Evolutionary conservation across 2,888 invertebrate genomes (phyloP), one percentile per base, ranked within the genome.

Genomic region (Lagria hirta): DNA sequence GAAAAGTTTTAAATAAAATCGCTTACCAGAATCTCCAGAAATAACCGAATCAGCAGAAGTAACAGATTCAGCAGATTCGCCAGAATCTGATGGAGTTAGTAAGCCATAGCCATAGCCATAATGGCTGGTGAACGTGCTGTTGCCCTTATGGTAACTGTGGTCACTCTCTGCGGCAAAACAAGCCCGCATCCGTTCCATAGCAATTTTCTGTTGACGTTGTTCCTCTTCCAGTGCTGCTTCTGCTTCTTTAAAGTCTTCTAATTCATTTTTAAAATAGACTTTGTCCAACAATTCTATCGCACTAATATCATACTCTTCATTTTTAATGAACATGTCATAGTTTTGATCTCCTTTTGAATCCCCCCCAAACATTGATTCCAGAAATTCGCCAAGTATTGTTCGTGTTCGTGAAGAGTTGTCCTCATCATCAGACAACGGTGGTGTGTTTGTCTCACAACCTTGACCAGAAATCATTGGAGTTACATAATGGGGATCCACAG

Each of bases 81-180:
- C 90, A 51, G 92, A 91, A 79, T 92, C 92, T 23, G 92, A 91
- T 40, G 92, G 91, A 54, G 92, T 91, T 65, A n/a, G n/a, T n/a
- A n/a, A n/a, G n/a, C n/a, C n/a, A n/a, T n/a, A n/a, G n/a, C n/a
- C n/a, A n/a, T 47, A 47, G 59, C 78, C 78, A 64, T 84, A 84
- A 66, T 75, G 77, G 68, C 74, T 74, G 42, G 61, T 59, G 17
- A n/a, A n/a, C n/a, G 67, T 60, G 52, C 72, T 73, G 55, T 75
- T 76, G 60, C 80, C 78, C 52, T 82, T 80, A 53, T 83, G 80
- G 54, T 89, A 88, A 73, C 80, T 86, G 75, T 77, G 88, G 75
- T 78, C 88, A 54, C 70, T 65, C 33, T 58, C 65, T 11, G 62
- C 61, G 14, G 66, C 64, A 15, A 48, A 51, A 26, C 46, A 51